Evolutionary conservation across 2,113 vertebrate genomes (phyloP).

Genomic region (Copsychus sechellarum): DNA sequence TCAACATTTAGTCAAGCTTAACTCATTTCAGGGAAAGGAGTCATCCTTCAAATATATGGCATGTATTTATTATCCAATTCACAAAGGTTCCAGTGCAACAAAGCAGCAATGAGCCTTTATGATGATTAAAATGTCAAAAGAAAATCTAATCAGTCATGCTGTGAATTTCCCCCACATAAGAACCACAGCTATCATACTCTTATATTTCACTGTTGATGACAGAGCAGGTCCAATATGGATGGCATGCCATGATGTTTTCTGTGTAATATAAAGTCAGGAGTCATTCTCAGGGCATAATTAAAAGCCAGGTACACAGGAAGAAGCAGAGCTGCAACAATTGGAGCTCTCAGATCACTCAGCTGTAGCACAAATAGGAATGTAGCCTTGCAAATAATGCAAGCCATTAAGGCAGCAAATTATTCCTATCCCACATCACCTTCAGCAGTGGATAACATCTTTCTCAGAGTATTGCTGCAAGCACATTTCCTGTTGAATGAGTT

Average conservation of each 20-base stretch:
- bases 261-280: neutral
- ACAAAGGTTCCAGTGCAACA: slow-evolving; percentile 20
- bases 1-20: slow-evolving; percentile 16
- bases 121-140: slow-evolving; percentile 48
- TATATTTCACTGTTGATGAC: neutral
- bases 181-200: neutral
- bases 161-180: neutral
- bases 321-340: neutral
- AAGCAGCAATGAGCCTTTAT: slow-evolving; percentile 21
- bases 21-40: neutral
- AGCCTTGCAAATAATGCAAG: neutral
- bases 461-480: neutral
- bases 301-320: neutral
- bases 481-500: neutral
- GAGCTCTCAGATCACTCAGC: neutral
- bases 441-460: neutral
- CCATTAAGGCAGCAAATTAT: neutral
- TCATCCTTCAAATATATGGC: slow-evolving; percentile 15
- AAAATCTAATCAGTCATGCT: slow-evolving; percentile 18
- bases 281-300: neutral
- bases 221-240: neutral
- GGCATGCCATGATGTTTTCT: neutral
- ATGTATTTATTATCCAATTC: slow-evolving; percentile 50
- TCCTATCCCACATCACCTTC: neutral
- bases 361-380: neutral